These are phyloP conservation scores for Sphaeridia pumilis DNA, from an alignment of 2,888 invertebrate genomes.

Conservation along the genomic window DNA sequence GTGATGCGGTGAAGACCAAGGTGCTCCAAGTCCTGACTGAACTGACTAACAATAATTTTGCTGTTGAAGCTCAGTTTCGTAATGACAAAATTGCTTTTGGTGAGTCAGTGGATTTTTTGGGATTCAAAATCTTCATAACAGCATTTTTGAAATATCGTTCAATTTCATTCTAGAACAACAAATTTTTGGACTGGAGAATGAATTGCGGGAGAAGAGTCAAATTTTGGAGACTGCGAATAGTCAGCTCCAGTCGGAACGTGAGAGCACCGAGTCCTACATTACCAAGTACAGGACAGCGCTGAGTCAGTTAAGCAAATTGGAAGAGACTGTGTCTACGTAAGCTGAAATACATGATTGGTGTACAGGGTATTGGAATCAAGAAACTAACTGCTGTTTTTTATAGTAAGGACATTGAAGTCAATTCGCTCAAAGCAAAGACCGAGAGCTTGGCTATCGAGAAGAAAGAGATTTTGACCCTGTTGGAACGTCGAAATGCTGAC, in stretches of 20 bases:
- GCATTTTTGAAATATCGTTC: too few relatives aligned
- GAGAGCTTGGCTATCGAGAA: conserved; percentile 62
- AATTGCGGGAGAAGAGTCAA: conserved; percentile 10
- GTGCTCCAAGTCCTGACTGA: conserved; percentile 12
- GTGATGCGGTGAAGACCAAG: conserved; percentile 17
- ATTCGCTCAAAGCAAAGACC: conserved; percentile 55
- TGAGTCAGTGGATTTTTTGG: too few relatives aligned
- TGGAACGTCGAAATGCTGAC: conserved; percentile 60
- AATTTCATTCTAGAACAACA: conserved; percentile 15
- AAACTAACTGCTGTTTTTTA: not conserved
- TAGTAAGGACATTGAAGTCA: conserved; percentile 46
- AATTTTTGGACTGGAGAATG: conserved; percentile 14
- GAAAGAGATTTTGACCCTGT: conserved; percentile 57
- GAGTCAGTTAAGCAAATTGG: conserved; percentile 12
- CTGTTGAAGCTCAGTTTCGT: conserved; percentile 13
- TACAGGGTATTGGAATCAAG: not conserved
- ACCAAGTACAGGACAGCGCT: conserved; percentile 16
- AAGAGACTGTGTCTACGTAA: not conserved
- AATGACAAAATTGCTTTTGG: conserved; percentile 18
- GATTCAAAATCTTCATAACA: too few relatives aligned
- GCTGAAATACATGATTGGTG: not conserved
- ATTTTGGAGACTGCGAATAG: conserved; percentile 4
- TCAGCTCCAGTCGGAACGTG: conserved; percentile 11
- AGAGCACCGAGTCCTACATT: conserved; percentile 17
- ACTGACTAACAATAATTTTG: conserved; percentile 15